Base-by-base conservation (phyloP, 2,797 vertebrate species). In the Leontopithecus rosalia region DNA sequence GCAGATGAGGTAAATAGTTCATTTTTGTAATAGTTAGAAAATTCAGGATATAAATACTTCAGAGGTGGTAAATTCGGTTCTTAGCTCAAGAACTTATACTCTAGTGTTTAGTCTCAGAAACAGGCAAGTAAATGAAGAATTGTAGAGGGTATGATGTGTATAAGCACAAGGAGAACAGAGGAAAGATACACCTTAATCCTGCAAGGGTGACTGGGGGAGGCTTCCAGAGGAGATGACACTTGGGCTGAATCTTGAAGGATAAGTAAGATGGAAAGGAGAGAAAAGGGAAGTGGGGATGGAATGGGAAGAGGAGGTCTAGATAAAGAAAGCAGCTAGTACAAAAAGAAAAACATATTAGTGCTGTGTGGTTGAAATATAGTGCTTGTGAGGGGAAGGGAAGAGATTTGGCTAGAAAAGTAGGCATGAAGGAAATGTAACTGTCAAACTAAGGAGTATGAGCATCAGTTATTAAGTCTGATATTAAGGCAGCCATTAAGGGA, bases 61-160 rank as follows among this genome's bases (percentile, higher is more conserved):
- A 24, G 13, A 88, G 73, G 61, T 33, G 15, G 22, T 73, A 14
- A 70, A 30, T 88, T 96, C 43, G 55, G 22, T 82, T 95, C 48
- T 58, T 82, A 76, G 41, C 52, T 92, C n/a, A 79, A 86, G 80
- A 88, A 6, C 4, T 96, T 84, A 46, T 67, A 95, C 30, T 46
- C 22, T 88, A 92, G 41, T 36, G 58, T 96, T 95, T 95, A 83
- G n/a, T 87, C 19, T 90, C 92, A 77, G 84, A 88, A 91, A 89
- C 36, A 41, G 52, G 43, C 28, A 84, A 92, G 55, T 50, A 67
- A 83, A 33, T 55, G 39, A 86, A 92, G 39, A 64, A 58, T 15
- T 26, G 14, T 1, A 67, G 41, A 90, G 50, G 52, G 4, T 14
- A 28, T 2, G 48, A n/a, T 24, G 0, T 15, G 3, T 24, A 9